A percentile compares a stretch with the other conserved stretches of the same genome.
Evolutionary conservation across 2,113 vertebrate species (phyloP).

Genomic region (Vanacampus margaritifer): DNA sequence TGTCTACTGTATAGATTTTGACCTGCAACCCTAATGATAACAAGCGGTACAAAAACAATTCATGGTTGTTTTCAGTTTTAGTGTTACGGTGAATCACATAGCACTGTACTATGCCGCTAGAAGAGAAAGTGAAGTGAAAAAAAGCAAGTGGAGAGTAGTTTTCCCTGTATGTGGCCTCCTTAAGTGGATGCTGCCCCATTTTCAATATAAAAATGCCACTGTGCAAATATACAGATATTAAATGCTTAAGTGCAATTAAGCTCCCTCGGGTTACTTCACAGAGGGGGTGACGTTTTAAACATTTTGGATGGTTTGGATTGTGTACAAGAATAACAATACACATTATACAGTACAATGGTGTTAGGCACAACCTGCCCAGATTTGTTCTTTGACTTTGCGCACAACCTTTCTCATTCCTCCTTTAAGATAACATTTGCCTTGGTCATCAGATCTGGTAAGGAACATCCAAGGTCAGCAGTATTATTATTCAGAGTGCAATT

Average conservation of each 20-base stretch:
- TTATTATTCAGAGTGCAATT: slow-evolving; percentile 39
- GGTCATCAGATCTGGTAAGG: slow-evolving; percentile 38
- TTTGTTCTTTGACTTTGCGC: slow-evolving; percentile 25
- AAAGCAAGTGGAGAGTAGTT: background rate
- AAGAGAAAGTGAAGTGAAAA: background rate
- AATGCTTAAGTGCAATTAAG: slow-evolving; percentile 49
- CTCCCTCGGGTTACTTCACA: slow-evolving; percentile 30
- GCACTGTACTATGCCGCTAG: background rate
- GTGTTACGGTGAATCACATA: background rate
- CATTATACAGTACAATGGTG: background rate
- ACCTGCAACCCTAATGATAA: background rate
- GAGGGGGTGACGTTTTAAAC: slow-evolving; percentile 11
- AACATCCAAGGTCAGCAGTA: slow-evolving; percentile 56
- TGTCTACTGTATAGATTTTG: too few species aligned
- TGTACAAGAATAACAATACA: background rate
- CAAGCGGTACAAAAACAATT: background rate
- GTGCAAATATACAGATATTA: slow-evolving; percentile 44
- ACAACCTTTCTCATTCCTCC: slow-evolving; percentile 30
- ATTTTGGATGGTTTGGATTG: background rate
- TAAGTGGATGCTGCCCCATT: background rate
- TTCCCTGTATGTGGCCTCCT: slow-evolving; percentile 7
- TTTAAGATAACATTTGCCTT: slow-evolving; percentile 30
- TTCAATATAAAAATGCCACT: slow-evolving; percentile 1
- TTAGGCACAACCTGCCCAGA: background rate
- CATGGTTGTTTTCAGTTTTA: background rate